phyloP scores from a whole-genome alignment of 2,113 vertebrate species.

The Geothlypis trichas region DNA sequence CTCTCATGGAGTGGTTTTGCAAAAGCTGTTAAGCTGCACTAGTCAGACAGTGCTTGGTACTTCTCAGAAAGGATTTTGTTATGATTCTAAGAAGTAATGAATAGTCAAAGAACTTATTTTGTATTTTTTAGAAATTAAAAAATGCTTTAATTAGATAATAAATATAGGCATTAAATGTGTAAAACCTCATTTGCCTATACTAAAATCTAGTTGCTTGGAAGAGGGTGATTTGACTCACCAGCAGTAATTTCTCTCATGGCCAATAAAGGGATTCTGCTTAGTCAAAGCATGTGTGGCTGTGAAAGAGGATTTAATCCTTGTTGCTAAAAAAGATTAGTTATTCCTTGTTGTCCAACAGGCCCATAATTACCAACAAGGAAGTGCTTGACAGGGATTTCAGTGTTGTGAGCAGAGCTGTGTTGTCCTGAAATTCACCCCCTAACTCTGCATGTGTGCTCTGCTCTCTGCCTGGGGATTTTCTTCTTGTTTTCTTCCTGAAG shows the following conservation, averaged over 20 bases:
- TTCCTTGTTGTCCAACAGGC: background rate
- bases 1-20: background rate
- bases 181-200: background rate
- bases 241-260: background rate
- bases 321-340: background rate
- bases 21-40: background rate
- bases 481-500: background rate
- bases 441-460: rapidly evolving
- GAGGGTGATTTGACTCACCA: background rate
- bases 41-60: background rate
- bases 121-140: background rate
- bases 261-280: background rate
- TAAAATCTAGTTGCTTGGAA: background rate
- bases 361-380: background rate
- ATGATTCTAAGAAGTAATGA: background rate
- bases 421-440: background rate
- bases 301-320: slow-evolving; percentile 1
- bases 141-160: background rate
- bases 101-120: background rate
- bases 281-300: background rate
- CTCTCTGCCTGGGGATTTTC: background rate
- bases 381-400: background rate
- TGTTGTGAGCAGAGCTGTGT: background rate
- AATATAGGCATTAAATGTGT: background rate
- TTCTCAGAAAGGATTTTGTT: background rate